Evolutionary conservation across 2,797 vertebrate species (phyloP).

Genomic region (Carcharodon carcharias): DNA sequence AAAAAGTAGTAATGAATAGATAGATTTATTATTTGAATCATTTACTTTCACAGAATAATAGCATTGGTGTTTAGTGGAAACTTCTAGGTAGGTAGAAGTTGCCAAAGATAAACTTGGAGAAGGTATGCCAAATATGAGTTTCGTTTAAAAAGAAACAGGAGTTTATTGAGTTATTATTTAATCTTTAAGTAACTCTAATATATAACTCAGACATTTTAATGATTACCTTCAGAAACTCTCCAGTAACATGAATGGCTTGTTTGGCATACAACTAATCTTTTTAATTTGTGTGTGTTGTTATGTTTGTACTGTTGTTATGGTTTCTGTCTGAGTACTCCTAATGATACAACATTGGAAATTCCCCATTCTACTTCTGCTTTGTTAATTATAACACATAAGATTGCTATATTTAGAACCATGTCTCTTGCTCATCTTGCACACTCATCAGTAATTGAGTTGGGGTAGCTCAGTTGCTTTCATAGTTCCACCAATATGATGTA

Average conservation of each 20-base stretch:
- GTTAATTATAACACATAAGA: background rate
- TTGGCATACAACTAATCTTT: background rate
- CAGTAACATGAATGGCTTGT: background rate
- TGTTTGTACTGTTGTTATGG: background rate
- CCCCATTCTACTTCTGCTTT: background rate
- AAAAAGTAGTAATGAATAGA: background rate
- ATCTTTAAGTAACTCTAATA: background rate
- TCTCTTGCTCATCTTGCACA: background rate
- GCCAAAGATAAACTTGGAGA: background rate
- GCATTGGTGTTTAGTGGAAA: background rate
- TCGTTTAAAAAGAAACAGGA: background rate
- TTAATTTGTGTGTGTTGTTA: background rate
- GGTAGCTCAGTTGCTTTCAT: background rate
- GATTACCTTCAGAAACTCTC: background rate
- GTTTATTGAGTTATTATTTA: background rate
- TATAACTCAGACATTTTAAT: background rate
- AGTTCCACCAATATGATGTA: slow-evolving; percentile 8
- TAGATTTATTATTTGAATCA: background rate
- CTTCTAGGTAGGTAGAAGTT: background rate
- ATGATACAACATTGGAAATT: background rate
- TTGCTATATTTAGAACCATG: background rate
- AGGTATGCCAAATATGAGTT: background rate
- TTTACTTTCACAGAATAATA: background rate
- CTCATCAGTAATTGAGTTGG: background rate
- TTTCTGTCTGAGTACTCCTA: background rate